These are phyloP conservation scores for Amphiprion clarkii DNA, from an alignment of 2,797 vertebrate genomes.

Conservation along the genomic window DNA sequence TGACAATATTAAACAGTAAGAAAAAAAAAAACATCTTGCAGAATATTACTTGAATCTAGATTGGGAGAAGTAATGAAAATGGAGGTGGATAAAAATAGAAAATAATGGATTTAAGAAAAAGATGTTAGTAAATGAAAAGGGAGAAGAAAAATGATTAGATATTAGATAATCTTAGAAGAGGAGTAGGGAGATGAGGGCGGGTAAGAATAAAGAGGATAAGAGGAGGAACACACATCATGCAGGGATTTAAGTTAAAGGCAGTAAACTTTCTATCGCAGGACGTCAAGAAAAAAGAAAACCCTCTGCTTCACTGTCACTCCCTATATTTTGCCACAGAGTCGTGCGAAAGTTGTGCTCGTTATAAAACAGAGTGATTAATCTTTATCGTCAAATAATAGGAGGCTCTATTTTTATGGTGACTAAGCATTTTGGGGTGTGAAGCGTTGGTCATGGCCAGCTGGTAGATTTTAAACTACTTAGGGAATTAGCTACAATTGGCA, in stretches of 20 bases:
- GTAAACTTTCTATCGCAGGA: slow-evolving; percentile 28
- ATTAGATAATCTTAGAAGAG: slow-evolving; percentile 32
- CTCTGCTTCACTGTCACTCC: slow-evolving; percentile 1
- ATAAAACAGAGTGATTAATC: slow-evolving; percentile 68
- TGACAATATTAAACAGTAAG: too few relatives aligned
- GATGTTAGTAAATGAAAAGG: not conserved
- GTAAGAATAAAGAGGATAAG: slow-evolving; percentile 46
- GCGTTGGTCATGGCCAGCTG: slow-evolving; percentile 74
- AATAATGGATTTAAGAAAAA: not conserved
- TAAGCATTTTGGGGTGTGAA: slow-evolving; percentile 67
- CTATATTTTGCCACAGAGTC: slow-evolving; percentile 31
- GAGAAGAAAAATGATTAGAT: slow-evolving; percentile 1
- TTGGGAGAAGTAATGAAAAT: not conserved
- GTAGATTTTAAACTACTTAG: slow-evolving; percentile 76
- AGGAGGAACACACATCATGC: slow-evolving; percentile 51
- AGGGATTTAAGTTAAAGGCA: slow-evolving; percentile 47
- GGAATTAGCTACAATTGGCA: slow-evolving; percentile 75
- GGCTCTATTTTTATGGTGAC: slow-evolving; percentile 64
- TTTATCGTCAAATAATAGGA: slow-evolving; percentile 57
- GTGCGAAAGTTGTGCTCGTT: slow-evolving; percentile 46
- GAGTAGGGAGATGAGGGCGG: slow-evolving; percentile 31
- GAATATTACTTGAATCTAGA: slow-evolving; percentile 4
- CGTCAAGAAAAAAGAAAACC: slow-evolving; percentile 29
- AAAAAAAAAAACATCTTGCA: not conserved
- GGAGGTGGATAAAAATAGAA: not conserved